Base-by-base conservation (phyloP, 2,113 vertebrate species). In the Chaetodon trifascialis region DNA sequence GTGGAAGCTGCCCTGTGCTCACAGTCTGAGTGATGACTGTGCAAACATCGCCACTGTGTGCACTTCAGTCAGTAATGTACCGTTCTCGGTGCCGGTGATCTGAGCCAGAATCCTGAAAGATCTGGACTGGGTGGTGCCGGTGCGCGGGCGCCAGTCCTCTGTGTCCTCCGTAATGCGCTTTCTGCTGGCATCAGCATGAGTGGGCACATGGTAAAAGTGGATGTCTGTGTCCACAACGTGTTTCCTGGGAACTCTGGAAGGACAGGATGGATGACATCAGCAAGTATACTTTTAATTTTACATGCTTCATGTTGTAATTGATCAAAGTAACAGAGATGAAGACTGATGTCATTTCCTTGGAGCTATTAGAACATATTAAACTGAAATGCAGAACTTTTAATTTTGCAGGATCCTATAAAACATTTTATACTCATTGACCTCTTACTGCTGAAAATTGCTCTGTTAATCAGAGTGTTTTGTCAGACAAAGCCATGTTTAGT, bases 51-150 rank as follows among this genome's bases (percentile, higher is more conserved):
- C 12, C 19, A 36, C 66, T 40, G 93, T 95, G 94, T 77, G 94
- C 93, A 16, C 19, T 68, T 55, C 38, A 6, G 55, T 78, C 25
- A 1, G 94, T 94, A 16, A 66, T 51, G 0, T 75, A 98, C 97
- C 67, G 2, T 95, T 92, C 89, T 99, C 98, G 0, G 98, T 99
- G 84, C 98, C 98, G 0, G 98, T 99, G 91, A 99, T 99, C 84
- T 99, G 98, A 74, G 98, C 97, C 47, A 99, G 97, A 91, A 99
- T 99, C 40, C 95, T 96, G 93, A 99, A 99, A 14, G 98, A 99
- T 59, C 97, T 97, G 58, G 98, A 99, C 92, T 99, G 98, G 59
- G 97, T 98, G 3, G 97, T 99, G 59, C 98, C 98, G 0, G 96
- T 96, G 16, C 97, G 94, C 0, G 98, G 98, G 7, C 95, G 97